Evolutionary conservation across 2,113 vertebrate genomes (phyloP), one percentile per base, ranked within the genome.

Genomic region (Centropus unirufus): DNA sequence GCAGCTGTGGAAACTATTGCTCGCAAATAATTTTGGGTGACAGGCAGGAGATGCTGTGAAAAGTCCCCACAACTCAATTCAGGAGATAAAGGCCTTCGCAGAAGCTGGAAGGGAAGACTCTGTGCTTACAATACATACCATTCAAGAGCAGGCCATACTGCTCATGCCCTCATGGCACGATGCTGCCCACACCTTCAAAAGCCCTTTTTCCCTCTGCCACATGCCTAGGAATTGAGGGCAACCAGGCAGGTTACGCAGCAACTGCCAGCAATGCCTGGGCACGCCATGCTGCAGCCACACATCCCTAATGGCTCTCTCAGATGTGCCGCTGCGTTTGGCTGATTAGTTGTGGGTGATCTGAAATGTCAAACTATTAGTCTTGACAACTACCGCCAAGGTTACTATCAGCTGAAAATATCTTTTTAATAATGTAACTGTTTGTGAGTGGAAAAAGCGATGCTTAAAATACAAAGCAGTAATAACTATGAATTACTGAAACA

Each of bases 341-440:
- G 98, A 98, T 98, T 95, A 98, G 96, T 79, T 67, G 96, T 70
- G 97, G 97, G 97, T 92, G 91, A 98, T 96, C 86, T 87, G 96
- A 98, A 98, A 98, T 98, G 98, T 98, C 98, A 98, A 75, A 95
- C 96, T 95, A 97, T 98, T 98, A 98, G 95, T 94, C 80, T 91
- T 93, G 91, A 66, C 97, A 90, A 94, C 93, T 83, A 90, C 96
- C 85, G 93, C 96, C 96, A 93, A 93, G 97, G 97, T 92, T 39
- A 69, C 96, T 95, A 92, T 75, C 87, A 26, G 91, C 13, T 18
- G 93, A 70, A 96, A 93, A 95, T 84, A 93, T 91, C 96, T 95
- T 90, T 89, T 97, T 95, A 97, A 97, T 97, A 96, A 97, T 23
- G 87, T 81, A 94, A 82, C 97, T 92, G 97, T 90, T 85, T 94